Percentiles rank a stretch among this genome's conserved stretches.
Conservation (phyloP, 2,797 vertebrate genomes). For the Aviceda cuculoides region DNA sequence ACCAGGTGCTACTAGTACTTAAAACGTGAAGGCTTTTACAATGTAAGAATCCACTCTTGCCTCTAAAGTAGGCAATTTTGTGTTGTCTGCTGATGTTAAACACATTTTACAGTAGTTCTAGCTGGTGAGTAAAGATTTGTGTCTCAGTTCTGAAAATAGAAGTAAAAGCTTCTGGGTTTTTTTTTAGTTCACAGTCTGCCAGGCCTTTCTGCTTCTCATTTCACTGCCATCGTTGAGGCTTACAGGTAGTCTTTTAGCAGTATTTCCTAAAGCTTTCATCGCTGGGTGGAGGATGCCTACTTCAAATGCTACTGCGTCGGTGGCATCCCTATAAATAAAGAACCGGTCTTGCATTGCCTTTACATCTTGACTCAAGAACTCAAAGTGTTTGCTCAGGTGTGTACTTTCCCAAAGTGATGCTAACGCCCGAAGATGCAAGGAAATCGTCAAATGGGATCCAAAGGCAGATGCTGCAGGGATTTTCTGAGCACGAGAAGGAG, state of each 20-base stretch:
- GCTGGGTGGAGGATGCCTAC: not conserved
- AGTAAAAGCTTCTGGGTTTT: not conserved
- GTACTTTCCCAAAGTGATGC: not conserved
- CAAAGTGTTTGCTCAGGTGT: not conserved
- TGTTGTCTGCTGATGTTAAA: not conserved
- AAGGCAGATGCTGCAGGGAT: not conserved
- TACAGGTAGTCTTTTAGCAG: accelerated
- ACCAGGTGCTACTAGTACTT: not conserved
- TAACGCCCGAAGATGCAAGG: not conserved
- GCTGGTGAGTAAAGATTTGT: not conserved
- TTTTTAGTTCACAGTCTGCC: not conserved
- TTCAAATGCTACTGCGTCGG: not conserved
- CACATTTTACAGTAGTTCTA: not conserved
- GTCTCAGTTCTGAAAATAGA: not conserved
- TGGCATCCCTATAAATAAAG: not conserved
- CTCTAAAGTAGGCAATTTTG: not conserved
- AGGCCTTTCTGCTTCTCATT: not conserved
- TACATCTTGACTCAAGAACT: not conserved
- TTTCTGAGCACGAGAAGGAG: not conserved
- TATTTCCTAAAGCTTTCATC: not conserved
- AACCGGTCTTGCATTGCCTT: not conserved
- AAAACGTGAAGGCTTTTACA: not conserved
- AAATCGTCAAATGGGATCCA: not conserved
- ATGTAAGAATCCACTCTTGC: not conserved
- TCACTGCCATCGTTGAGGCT: not conserved